Evolutionary conservation across 2,797 vertebrate species (phyloP), one percentile per base, ranked within the genome.

Genomic region (Rhabdomys pumilio): DNA sequence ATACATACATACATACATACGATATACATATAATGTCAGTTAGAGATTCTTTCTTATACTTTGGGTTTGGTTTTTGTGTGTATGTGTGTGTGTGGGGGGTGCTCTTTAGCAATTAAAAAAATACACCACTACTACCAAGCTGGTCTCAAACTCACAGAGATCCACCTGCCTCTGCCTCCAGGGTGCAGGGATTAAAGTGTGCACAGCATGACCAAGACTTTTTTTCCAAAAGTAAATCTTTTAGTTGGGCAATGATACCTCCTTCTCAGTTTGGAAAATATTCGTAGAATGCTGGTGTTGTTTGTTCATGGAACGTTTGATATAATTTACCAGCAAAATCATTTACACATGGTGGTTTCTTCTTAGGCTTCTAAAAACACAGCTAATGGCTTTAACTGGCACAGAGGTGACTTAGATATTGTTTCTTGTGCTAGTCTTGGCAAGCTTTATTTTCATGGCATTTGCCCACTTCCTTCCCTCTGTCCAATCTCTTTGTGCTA

Each of bases 311-410:
- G 22, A 59, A 50, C 73, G 7, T 75, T 84, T 67, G 41, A 55
- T 44, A 55, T n/a, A 90, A 50, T 84, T 93, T 67, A 84, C 65
- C 31, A 80, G 57, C 26, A 59, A 95, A 88, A 44, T 44, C 44
- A 63, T 57, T 31, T 41, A 31, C 53, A 22, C 8, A 9, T 57
- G 63, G 29, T 29, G 6, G 22, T 57, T 55, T 65, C 38, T 44
- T 89, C 47, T 82, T 17, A 17, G 31, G 8, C 19, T 44, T 75
- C 82, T 44, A 11, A 63, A 44, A 67, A 53, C 85, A 57, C 34
- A 67, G 57, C 44, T 13, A 20, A 73, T 57, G 57, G 73, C 13
- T 77, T 77, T 83, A 55, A 57, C 55, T 38, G n/a, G 2, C 47
- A 57, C 29, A 72, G 38, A 2, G 17, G 8, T 31, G 19, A 44